Conservation (phyloP, 2,888 invertebrate species). For the Hybos culiciformis region DNA sequence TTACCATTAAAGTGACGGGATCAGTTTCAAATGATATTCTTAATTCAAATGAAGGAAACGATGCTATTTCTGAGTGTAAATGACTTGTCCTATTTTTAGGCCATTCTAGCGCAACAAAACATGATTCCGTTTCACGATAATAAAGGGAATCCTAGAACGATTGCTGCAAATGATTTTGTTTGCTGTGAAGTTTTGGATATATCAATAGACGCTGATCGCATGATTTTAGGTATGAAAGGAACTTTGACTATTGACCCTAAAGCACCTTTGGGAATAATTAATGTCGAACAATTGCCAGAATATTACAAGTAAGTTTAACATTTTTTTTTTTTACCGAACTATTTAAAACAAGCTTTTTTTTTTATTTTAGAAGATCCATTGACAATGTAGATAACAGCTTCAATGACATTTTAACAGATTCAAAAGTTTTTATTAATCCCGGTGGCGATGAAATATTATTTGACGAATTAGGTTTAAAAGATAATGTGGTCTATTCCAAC, state of each 20-base stretch:
- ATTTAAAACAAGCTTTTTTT: neutral
- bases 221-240: conserved; percentile 77
- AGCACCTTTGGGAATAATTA: conserved; percentile 68
- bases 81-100: conserved; percentile 17
- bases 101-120: conserved; percentile 14
- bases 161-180: conserved; percentile 69
- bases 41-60: too few relatives aligned
- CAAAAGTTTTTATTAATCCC: conserved; percentile 78
- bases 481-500: conserved; percentile 26
- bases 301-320: conserved; percentile 62
- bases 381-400: conserved; percentile 66
- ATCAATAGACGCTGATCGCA: conserved; percentile 73
- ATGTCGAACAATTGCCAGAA: conserved; percentile 65
- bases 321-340: neutral
- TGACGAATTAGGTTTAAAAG: conserved; percentile 46
- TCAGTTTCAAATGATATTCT: too few relatives aligned
- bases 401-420: conserved; percentile 68
- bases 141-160: conserved; percentile 61
- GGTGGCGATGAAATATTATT: conserved; percentile 74
- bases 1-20: too few relatives aligned
- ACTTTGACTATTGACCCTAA: conserved; percentile 55
- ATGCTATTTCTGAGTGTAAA: neutral
- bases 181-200: conserved; percentile 82
- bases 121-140: conserved; percentile 51
- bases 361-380: conserved; percentile 53